Evolutionary conservation across 2,113 vertebrate species (phyloP).

Genomic region (Meleagris gallopavo): DNA sequence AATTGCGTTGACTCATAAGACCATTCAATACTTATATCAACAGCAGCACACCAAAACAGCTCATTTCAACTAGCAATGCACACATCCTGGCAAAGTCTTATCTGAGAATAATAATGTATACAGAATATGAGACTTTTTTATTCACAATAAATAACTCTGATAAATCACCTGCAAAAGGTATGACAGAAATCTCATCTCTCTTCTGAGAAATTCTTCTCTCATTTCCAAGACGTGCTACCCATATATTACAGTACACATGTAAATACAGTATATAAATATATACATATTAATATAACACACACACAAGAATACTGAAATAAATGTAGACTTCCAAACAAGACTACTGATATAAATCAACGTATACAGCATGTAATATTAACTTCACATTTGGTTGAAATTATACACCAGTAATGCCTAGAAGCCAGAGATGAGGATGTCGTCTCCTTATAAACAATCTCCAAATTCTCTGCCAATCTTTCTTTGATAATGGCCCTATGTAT

Average conservation of each 20-base stretch:
- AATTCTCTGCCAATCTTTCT: background rate
- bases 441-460: background rate
- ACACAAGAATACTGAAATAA: background rate
- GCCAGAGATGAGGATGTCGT: background rate
- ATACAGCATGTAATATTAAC: background rate
- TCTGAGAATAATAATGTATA: background rate
- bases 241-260: background rate
- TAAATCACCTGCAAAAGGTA: slow-evolving; percentile 46
- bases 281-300: background rate
- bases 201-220: slow-evolving; percentile 5
- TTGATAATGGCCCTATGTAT: background rate
- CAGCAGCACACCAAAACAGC: background rate
- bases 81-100: background rate
- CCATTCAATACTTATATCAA: background rate
- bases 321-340: background rate
- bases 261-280: background rate
- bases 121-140: background rate
- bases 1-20: background rate
- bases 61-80: background rate
- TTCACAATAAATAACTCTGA: slow-evolving; percentile 8
- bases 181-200: slow-evolving; percentile 31
- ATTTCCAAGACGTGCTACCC: background rate
- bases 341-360: slow-evolving; percentile 3
- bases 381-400: background rate
- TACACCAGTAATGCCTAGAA: background rate